Conservation (phyloP, 2,797 vertebrate species). For the Dendrocincla tyrannina region DNA sequence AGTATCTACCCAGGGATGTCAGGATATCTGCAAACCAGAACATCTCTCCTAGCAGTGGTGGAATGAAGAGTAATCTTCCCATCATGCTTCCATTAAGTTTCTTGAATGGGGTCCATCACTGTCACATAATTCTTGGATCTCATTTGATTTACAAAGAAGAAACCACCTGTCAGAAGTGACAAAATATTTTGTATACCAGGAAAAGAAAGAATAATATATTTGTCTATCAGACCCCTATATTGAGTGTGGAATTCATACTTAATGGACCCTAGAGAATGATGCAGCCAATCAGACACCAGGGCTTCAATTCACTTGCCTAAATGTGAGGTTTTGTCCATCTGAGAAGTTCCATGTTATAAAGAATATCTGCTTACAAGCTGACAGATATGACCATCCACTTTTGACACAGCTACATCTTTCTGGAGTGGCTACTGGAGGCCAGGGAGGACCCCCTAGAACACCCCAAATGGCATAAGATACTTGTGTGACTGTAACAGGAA, state of each 20-base stretch:
- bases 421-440: neutral
- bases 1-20: conserved; percentile 73
- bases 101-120: conserved; percentile 86
- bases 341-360: neutral
- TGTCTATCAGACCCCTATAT: neutral
- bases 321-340: neutral
- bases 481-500: neutral
- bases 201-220: neutral
- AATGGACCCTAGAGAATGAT: neutral
- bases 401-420: neutral
- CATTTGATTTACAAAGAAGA: conserved; percentile 86
- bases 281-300: fast-evolving
- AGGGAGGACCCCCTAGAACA: neutral
- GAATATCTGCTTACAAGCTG: neutral
- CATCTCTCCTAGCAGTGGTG: conserved; percentile 74
- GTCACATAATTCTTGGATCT: conserved; percentile 83
- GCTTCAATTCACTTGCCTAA: neutral
- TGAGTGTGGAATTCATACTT: neutral
- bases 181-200: neutral
- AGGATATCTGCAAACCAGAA: conserved; percentile 80
- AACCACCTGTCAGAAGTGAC: conserved; percentile 71
- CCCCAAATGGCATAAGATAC: neutral
- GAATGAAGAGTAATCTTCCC: conserved; percentile 74
- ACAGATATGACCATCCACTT: neutral
- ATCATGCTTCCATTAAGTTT: conserved; percentile 76